Evolutionary conservation across 1,140 invertebrate species (phyloP), one percentile per base, ranked within the genome.

Genomic region (Apolygus lucorum): DNA sequence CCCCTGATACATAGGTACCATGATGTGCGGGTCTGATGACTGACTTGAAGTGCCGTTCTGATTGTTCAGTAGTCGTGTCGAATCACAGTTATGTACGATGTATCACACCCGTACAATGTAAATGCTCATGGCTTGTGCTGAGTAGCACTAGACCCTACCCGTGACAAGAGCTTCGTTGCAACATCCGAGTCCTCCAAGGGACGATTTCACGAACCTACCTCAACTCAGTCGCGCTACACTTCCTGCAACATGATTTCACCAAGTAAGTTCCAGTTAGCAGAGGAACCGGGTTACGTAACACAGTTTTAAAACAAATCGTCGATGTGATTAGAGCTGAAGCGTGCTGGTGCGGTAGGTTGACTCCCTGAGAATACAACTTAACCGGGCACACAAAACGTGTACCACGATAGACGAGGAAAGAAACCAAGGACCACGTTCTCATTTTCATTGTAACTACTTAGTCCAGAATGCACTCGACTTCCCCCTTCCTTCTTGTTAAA

Each of bases 381-480:
- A 59, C 54, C 54, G 22, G 54, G 54, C 13, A 22, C 54, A 59
- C 54, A 59, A 59, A 59, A 59, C 54, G 54, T 59, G 54, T 59
- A 11, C 54, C 54, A 59, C 54, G 54, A 59, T 59, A 59, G 54
- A 59, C 54, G 22, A 59, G 54, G 22, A 59, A 59, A 59, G 54
- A 59, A 59, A 4, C 54, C 54, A 24, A 59, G 54, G 54, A 59
- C 54, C 54, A 59, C 54, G 54, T 59, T 59, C 54, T 59, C 54
- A 59, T 59, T 59, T 59, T 21, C 8, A 11, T 59, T 8, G 4
- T 42, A 42, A 8, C 4, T 42, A 17, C 4, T 4, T 59, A 59
- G 8, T 59, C 54, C 54, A 59, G 54, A 59, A 24, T 24, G 54
- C 22, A 11, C 54, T 21, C 54, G 11, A 4, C 54, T 59, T 59